Evolutionary conservation across 2,888 invertebrate species (phyloP).

Genomic region (Sinodicranocentrus sp.): DNA sequence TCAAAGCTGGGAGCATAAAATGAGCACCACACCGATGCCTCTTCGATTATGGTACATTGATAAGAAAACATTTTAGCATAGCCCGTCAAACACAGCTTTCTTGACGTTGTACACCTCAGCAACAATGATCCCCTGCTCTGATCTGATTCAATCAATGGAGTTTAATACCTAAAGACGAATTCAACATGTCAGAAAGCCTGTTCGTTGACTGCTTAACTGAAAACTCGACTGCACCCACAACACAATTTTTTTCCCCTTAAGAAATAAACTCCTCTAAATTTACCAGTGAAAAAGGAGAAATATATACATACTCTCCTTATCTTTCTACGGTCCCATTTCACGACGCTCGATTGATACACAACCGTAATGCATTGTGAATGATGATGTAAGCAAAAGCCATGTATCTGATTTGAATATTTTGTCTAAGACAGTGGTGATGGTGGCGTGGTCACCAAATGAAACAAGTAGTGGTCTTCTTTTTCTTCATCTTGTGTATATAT

Average conservation of each 20-base stretch:
- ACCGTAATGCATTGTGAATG: not conserved
- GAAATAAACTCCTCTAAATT: conserved; percentile 15
- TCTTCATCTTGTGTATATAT: not conserved
- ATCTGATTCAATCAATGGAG: conserved; percentile 35
- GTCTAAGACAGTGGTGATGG: not conserved
- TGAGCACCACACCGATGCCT: too few relatives aligned
- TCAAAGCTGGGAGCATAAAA: too few relatives aligned
- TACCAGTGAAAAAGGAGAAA: not conserved
- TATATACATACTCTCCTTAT: too few relatives aligned
- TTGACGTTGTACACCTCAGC: not conserved
- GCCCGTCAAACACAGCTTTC: not conserved
- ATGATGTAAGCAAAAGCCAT: conserved; percentile 3
- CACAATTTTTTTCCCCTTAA: too few relatives aligned
- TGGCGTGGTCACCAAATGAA: conserved; percentile 8
- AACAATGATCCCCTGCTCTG: not conserved
- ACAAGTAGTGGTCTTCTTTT: not conserved
- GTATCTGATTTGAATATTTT: not conserved
- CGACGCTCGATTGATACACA: too few relatives aligned
- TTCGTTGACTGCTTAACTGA: too few relatives aligned
- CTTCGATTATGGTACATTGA: too few relatives aligned
- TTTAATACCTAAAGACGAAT: too few relatives aligned
- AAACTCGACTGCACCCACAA: too few relatives aligned
- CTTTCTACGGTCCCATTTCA: too few relatives aligned
- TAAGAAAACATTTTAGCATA: not conserved
- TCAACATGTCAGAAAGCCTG: too few relatives aligned